phyloP scores from a whole-genome alignment of 2,888 invertebrate genomes.

The Ormyrus labotus region DNA sequence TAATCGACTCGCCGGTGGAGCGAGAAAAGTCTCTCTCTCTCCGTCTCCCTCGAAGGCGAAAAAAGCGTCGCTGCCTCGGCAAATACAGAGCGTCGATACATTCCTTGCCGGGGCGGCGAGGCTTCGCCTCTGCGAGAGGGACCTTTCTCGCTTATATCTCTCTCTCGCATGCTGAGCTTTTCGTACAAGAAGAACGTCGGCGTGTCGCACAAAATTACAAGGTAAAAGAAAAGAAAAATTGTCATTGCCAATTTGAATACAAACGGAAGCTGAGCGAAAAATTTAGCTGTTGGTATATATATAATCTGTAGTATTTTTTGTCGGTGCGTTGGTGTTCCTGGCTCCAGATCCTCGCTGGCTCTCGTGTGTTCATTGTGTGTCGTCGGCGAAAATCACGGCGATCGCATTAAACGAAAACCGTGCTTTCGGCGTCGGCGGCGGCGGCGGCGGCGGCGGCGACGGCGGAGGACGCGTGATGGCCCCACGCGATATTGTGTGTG shows the following conservation, averaged over 20 bases:
- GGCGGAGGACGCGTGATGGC: conserved; percentile 49
- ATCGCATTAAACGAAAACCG: conserved; percentile 43
- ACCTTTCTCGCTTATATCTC: no score
- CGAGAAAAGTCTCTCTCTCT: no score
- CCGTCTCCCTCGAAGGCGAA: background rate
- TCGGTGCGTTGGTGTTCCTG: conserved; percentile 43
- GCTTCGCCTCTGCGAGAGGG: background rate
- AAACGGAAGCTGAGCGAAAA: conserved; percentile 12
- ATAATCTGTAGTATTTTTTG: conserved; percentile 9
- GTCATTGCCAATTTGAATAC: conserved; percentile 1
- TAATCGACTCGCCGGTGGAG: background rate
- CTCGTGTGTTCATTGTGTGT: conserved; percentile 41
- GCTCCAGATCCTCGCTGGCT: conserved; percentile 47
- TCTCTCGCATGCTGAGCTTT: background rate
- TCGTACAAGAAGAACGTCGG: conserved; percentile 34
- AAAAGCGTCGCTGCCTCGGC: conserved; percentile 16
- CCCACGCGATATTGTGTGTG: conserved; percentile 55
- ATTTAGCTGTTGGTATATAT: background rate
- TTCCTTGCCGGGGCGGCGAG: conserved; percentile 28
- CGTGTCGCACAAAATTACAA: conserved; percentile 12
- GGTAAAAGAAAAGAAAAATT: background rate
- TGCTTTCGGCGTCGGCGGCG: conserved; percentile 39
- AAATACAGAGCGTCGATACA: conserved; percentile 1
- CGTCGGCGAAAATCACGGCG: conserved; percentile 35
- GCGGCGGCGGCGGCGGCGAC: conserved; percentile 34